Evolutionary conservation across 2,888 invertebrate genomes (phyloP).

Genomic region (Platerodrilus igneus): DNA sequence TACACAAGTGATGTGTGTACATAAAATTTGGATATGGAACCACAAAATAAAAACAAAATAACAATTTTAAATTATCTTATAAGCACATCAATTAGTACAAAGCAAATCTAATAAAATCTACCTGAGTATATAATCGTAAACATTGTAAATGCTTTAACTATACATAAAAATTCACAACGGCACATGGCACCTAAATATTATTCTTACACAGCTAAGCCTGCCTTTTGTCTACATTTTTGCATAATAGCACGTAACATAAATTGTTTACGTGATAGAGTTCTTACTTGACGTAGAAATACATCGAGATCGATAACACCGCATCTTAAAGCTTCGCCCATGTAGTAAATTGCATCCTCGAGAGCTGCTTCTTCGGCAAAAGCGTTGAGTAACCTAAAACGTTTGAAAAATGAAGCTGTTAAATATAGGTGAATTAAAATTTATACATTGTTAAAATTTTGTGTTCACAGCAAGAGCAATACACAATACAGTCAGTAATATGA

Average conservation of each 20-base stretch:
- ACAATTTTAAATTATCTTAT: too few relatives aligned
- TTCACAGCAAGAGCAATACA: not conserved
- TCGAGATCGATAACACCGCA: constrained; percentile 92
- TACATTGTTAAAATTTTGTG: too few relatives aligned
- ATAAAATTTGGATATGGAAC: too few relatives aligned
- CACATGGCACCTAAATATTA: too few relatives aligned
- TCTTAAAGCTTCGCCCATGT: constrained; percentile 91
- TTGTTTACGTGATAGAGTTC: constrained; percentile 90
- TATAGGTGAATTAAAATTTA: too few relatives aligned
- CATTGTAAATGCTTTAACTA: too few relatives aligned
- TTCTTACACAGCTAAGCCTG: constrained; percentile 71
- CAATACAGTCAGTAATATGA: not conserved
- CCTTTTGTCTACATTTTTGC: constrained; percentile 95
- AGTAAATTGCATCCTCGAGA: constrained; percentile 96
- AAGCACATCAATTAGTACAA: too few relatives aligned
- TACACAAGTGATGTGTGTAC: too few relatives aligned
- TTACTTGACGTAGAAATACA: constrained; percentile 93
- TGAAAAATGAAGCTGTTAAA: constrained; percentile 30
- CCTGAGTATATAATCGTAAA: too few relatives aligned
- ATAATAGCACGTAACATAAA: constrained; percentile 93
- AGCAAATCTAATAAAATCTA: too few relatives aligned
- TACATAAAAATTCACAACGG: too few relatives aligned
- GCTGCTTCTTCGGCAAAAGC: constrained; percentile 98
- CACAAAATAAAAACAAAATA: too few relatives aligned
- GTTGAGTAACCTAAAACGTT: constrained; percentile 77